Conservation (phyloP, 1,140 invertebrate species). For the Drosophila saltans region DNA sequence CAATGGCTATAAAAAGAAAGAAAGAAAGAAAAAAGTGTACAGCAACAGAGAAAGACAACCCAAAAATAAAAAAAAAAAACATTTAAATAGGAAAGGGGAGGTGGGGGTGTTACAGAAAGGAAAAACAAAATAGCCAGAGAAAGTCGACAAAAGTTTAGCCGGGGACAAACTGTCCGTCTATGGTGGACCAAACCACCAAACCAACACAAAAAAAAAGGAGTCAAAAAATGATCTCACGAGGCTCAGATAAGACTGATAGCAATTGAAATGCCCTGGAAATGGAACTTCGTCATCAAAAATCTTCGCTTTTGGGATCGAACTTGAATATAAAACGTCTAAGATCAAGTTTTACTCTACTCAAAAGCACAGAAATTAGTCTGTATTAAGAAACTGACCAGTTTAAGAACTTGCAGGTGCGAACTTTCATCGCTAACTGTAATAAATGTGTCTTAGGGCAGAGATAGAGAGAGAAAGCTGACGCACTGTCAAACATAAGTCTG, state of each 20-base stretch:
- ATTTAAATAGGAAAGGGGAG: neutral
- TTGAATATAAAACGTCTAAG: no score
- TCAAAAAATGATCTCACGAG: conserved; percentile 13
- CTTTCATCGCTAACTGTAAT: no score
- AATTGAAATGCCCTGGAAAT: conserved; percentile 5
- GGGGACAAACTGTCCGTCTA: conserved; percentile 61
- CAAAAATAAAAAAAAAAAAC: conserved; percentile 22
- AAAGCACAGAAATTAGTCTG: no score
- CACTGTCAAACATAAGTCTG: no score
- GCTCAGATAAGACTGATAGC: conserved; percentile 2
- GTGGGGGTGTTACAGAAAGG: no score
- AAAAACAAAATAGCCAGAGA: conserved; percentile 30
- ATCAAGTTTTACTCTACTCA: no score
- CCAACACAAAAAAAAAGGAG: conserved; percentile 11
- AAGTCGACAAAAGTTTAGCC: conserved; percentile 73
- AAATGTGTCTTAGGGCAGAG: no score
- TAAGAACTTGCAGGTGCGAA: no score
- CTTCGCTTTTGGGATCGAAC: no score
- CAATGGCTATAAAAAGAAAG: conserved; percentile 58
- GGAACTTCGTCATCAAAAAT: no score
- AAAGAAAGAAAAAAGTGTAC: conserved; percentile 33
- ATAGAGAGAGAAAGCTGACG: no score
- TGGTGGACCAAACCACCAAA: conserved; percentile 53
- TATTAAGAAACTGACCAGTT: no score
- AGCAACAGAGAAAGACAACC: conserved; percentile 34